These are phyloP conservation scores for Apoda limacodes DNA, from an alignment of 2,888 invertebrate species.

Conservation along the genomic window DNA sequence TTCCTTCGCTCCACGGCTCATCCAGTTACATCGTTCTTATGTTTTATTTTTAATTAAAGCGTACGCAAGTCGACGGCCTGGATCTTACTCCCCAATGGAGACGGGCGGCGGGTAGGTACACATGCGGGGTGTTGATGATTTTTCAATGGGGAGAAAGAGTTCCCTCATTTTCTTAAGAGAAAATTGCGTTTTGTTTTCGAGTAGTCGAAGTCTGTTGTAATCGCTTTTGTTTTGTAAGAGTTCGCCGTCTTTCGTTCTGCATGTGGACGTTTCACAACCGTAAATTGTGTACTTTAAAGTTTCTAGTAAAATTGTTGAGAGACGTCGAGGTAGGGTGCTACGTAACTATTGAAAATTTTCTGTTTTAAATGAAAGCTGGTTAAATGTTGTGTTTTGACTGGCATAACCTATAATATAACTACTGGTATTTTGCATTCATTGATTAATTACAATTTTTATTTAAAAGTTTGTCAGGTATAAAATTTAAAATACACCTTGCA, in stretches of 20 bases:
- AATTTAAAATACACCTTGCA: too few species aligned
- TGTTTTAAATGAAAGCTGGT: too few species aligned
- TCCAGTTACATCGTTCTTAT: conserved; percentile 72
- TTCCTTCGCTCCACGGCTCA: conserved; percentile 70
- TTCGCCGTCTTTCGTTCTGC: conserved; percentile 41
- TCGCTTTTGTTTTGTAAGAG: conserved; percentile 66
- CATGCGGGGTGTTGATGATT: conserved; percentile 69
- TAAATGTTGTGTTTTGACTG: too few species aligned
- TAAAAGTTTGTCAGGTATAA: too few species aligned
- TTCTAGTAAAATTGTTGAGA: conserved; percentile 43
- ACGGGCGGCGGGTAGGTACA: conserved; percentile 44
- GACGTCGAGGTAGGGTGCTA: conserved; percentile 44
- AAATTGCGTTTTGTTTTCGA: conserved; percentile 71
- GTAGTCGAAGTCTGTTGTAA: conserved; percentile 69
- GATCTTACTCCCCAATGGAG: conserved; percentile 48
- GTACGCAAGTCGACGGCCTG: conserved; percentile 69
- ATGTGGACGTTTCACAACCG: conserved; percentile 49
- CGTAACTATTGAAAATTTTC: conserved; percentile 27
- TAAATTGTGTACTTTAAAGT: conserved; percentile 64
- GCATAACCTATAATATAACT: too few species aligned
- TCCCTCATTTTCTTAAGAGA: conserved; percentile 71
- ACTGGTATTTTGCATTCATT: too few species aligned
- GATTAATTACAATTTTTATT: too few species aligned
- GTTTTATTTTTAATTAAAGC: conserved; percentile 72
- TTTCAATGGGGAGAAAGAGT: conserved; percentile 71